Evolutionary conservation across 2,797 vertebrate genomes (phyloP).

Genomic region (Streptopelia turtur): DNA sequence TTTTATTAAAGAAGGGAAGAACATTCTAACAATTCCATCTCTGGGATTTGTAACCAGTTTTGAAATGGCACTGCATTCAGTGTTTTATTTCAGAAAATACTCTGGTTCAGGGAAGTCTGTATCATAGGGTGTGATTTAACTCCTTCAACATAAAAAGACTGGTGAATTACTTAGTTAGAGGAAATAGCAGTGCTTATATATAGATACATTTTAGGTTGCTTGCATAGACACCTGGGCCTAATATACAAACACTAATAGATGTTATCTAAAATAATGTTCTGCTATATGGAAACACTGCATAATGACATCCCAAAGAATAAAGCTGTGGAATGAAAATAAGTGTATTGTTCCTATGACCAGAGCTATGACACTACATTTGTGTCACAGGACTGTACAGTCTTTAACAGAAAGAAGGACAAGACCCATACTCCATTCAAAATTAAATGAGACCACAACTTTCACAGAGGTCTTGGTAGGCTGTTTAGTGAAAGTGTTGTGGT

Average conservation of each 20-base stretch:
- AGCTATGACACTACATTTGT: background rate
- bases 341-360: background rate
- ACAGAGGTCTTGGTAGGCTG: background rate
- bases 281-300: background rate
- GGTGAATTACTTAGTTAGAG: background rate
- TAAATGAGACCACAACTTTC: background rate
- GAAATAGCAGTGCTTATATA: background rate
- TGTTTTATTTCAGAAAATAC: conserved; percentile 13
- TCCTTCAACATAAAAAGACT: background rate
- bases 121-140: background rate
- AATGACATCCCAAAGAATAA: background rate
- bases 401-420: background rate
- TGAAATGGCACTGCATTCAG: background rate
- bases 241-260: rapidly evolving
- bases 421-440: background rate
- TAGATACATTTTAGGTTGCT: background rate
- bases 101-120: background rate
- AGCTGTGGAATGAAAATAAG: background rate
- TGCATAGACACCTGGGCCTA: background rate
- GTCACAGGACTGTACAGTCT: background rate
- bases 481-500: background rate
- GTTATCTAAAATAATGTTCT: background rate
- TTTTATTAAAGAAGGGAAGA: conserved; percentile 38
- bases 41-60: background rate
- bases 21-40: conserved; percentile 17